A percentile compares a stretch with the other conserved stretches of the same genome.
phyloP scores from a whole-genome alignment of 2,113 vertebrate genomes.

The Prionailurus viverrinus region DNA sequence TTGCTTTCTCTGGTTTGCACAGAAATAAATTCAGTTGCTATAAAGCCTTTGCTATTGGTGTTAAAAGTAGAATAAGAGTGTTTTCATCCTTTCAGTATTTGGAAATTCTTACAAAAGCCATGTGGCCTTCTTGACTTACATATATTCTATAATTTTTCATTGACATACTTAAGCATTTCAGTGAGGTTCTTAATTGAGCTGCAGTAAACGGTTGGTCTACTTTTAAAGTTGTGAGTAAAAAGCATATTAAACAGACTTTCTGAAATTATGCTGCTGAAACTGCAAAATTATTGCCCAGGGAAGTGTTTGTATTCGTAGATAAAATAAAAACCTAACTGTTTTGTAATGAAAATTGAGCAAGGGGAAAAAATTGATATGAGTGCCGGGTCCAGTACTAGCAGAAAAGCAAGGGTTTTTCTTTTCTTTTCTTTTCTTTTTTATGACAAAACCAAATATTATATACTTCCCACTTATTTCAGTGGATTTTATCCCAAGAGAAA shows the following conservation, averaged over 20 bases:
- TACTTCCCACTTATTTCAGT: background rate
- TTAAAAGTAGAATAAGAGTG: conserved; percentile 38
- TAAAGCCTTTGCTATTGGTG: conserved; percentile 46
- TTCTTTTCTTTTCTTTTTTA: background rate
- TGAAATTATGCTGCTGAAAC: conserved; percentile 24
- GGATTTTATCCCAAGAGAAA: conserved; percentile 60
- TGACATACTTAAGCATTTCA: conserved; percentile 47
- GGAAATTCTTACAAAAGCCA: conserved; percentile 34
- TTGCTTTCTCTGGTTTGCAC: conserved; percentile 61
- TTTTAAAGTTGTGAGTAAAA: conserved; percentile 57
- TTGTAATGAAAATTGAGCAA: conserved; percentile 54
- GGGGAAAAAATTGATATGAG: background rate
- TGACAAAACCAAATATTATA: background rate
- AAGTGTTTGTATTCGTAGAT: conserved; percentile 24
- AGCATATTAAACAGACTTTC: conserved; percentile 9
- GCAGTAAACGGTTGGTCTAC: background rate
- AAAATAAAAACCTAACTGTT: conserved; percentile 32
- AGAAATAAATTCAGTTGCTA: background rate
- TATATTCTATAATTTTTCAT: conserved; percentile 8
- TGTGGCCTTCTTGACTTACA: background rate
- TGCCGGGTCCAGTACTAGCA: background rate
- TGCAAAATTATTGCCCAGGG: conserved; percentile 40
- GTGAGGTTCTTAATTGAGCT: conserved; percentile 56
- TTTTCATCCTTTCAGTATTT: conserved; percentile 51
- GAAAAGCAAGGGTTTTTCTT: conserved; percentile 30